Percentiles rank a stretch among this genome's conserved stretches.
Evolutionary conservation across 92 coral and sea anemone species (phyloP).

Genomic region (Muricea muricata): DNA sequence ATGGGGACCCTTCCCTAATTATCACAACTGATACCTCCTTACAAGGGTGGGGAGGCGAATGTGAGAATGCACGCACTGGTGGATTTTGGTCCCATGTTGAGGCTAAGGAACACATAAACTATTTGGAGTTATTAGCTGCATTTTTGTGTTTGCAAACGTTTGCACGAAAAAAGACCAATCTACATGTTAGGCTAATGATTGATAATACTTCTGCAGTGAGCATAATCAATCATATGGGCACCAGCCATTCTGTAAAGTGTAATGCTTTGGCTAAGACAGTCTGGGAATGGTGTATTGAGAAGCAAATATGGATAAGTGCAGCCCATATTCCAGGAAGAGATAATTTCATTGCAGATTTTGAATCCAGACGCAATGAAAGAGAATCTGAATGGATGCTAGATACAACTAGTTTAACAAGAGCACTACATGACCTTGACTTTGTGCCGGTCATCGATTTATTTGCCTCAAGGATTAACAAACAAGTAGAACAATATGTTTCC

Average conservation of each 20-base stretch:
- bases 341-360: conserved; percentile 22
- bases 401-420: background rate
- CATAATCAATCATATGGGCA: background rate
- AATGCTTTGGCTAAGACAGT: conserved; percentile 1
- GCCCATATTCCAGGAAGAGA: conserved; percentile 18
- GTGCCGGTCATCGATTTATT: conserved; percentile 38
- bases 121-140: background rate
- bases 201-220: conserved; percentile 22
- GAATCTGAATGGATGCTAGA: conserved; percentile 42
- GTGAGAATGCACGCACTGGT: conserved; percentile 6
- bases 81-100: conserved; percentile 5
- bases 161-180: too few relatives aligned
- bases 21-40: conserved; percentile 35
- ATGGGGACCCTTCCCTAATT: background rate
- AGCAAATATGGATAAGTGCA: conserved; percentile 20
- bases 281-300: conserved; percentile 46
- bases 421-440: conserved; percentile 20
- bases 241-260: background rate
- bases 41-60: conserved; percentile 56
- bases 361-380: background rate
- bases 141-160: conserved; percentile 28
- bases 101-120: conserved; percentile 10
- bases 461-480: conserved; percentile 51
- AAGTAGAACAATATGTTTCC: conserved; percentile 10
- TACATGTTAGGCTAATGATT: conserved; percentile 21